Base-by-base conservation (phyloP, 2,888 invertebrate genomes). In the Sisyra nigra region DNA sequence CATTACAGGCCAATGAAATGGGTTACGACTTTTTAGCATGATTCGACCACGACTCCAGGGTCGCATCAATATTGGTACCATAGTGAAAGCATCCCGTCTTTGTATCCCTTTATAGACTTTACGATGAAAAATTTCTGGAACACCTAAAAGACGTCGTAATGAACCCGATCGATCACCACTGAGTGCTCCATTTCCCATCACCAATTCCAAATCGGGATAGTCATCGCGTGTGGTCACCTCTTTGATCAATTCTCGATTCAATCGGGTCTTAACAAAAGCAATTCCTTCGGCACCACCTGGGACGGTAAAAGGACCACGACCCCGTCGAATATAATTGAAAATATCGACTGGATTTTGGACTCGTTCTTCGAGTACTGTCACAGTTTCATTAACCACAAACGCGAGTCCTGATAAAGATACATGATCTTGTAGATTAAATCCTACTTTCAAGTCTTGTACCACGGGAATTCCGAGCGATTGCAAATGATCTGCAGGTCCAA, bases 361-460 rank as follows among this genome's bases (percentile, higher is more conserved):
- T 5, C 62, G 58, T 0, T 70, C 66, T 56, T 81, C 81, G 46
- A 76, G 73, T 2, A 83, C 64, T 10, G 75, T 79, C 40, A 80
- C 62, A 3, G 73, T 71, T 47, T 76, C 71, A 53, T 84, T 82
- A 2, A 82, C 73, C 40, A 79, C 61, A 55, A 86, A 86, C 0
- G 76, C 76, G 41, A 85, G 63, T 2, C 78, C 77, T 2, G 77
- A 75, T 49, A 84, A 71, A 1, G 80, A 78, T 11, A 83, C 68
- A 54, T 87, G 87, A 57, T 87, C 87, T 58, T 85, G 86, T 0
- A 87, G 68, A 60, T 88, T 87, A 53, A 74, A 72, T 7, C 88
- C 88, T 0, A 88, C 87, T 2, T 75, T 77, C 2, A 83, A 66
- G 55, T 87, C 71, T 48, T 73, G 67, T 30, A 83, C 54, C 2